phyloP scores from a whole-genome alignment of 2,797 vertebrate species.

The Clarias laeviceps region DNA sequence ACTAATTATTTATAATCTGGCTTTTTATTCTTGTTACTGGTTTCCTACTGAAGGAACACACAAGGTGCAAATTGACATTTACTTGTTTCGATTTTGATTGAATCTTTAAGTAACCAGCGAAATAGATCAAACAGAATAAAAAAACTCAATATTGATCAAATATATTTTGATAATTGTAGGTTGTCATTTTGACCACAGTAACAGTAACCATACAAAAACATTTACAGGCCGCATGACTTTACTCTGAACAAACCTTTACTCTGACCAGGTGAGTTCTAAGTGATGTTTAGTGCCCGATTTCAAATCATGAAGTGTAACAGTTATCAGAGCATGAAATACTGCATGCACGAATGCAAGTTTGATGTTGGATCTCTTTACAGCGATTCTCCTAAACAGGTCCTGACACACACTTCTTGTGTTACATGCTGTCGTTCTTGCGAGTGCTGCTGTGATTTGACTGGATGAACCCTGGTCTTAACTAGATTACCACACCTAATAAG shows the following conservation, averaged over 20 bases:
- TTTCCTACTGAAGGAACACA: not conserved
- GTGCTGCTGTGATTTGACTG: conserved; percentile 59
- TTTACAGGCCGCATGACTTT: too few relatives aligned
- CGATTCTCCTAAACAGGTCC: conserved; percentile 58
- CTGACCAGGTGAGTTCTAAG: not conserved
- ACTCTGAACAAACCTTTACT: not conserved
- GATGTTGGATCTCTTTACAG: conserved; percentile 58
- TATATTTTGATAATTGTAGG: not conserved
- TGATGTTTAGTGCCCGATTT: not conserved
- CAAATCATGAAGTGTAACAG: not conserved
- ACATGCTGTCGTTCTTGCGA: conserved; percentile 56
- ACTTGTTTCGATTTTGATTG: not conserved
- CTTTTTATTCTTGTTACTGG: not conserved
- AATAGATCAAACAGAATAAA: not conserved
- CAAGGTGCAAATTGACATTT: not conserved
- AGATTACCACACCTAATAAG: not conserved
- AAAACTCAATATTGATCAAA: not conserved
- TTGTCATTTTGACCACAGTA: not conserved
- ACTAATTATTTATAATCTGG: not conserved
- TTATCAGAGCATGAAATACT: not conserved
- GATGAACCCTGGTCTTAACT: conserved; percentile 59
- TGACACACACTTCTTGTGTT: conserved; percentile 62
- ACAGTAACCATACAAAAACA: not conserved
- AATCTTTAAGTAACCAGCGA: not conserved
- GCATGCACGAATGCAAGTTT: conserved; percentile 24